Evolutionary conservation across 1,140 invertebrate species (phyloP), one percentile per base, ranked within the genome.

Genomic region (Hycleus phaleratus): DNA sequence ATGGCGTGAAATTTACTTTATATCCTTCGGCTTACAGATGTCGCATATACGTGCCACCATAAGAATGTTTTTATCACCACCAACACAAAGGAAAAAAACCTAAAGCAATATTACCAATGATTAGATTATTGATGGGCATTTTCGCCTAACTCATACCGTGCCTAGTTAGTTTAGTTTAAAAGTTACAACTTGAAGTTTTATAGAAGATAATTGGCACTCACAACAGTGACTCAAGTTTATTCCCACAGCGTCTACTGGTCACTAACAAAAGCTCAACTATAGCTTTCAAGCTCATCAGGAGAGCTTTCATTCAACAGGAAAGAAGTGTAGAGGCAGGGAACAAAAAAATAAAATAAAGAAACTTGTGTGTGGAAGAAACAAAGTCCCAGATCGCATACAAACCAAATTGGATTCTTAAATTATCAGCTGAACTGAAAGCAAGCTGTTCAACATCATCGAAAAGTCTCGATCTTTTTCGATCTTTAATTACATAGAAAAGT

Each of bases 371-470:
- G 3, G 32, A 32, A 32, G 32, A 32, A 32, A 32, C 4, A 7
- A 32, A 38, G 49, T 46, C 57, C 49, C 46, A 49, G 57, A 46
- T 46, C 49, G 57, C 57, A 59, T 59, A 59, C 57, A 59, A 59
- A 59, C 57, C 57, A 59, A 59, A 59, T 59, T 59, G 57, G 57
- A 59, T 59, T 59, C 53, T 45, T 46, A 58, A 58, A 40, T 58
- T 58, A 51, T 49, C 51, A 53, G 51, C 45, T 42, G 45, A n/a
- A 42, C 40, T 38, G 45, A 53, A 45, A 32, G 32, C 32, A 32
- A 32, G 32, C 4, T 32, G 32, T 32, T 32, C 32, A 5, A 32
- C 4, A 18, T 18, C 18, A 32, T 4, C 7, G 4, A 32, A 32
- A 32, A 5, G 32, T 5, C 4, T 32, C 7, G 32, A 32, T 4